These are phyloP conservation scores for Thinocorus orbignyianus DNA, from an alignment of 2,113 vertebrate species.

Conservation along the genomic window DNA sequence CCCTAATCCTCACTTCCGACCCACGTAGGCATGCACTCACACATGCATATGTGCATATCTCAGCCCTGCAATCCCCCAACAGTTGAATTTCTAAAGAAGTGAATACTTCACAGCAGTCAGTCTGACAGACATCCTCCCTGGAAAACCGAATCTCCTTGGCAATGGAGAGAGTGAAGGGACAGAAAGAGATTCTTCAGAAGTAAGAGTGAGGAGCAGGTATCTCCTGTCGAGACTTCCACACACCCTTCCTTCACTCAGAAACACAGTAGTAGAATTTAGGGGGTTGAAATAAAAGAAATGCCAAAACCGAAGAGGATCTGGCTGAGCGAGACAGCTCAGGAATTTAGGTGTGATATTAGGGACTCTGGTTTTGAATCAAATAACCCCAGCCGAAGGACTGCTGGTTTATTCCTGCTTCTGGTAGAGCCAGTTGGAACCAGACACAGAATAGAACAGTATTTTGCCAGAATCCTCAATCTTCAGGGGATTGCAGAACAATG, in stretches of 20 bases:
- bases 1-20: background rate
- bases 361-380: background rate
- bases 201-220: background rate
- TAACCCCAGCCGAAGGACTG: background rate
- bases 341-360: background rate
- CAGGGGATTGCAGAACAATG: background rate
- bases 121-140: background rate
- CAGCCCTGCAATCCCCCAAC: background rate
- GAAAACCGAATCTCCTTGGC: background rate
- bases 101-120: background rate
- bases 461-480: background rate
- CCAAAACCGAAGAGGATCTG: background rate
- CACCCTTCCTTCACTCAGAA: background rate
- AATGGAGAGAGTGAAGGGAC: background rate
- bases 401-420: background rate
- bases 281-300: background rate
- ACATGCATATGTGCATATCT: background rate
- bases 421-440: background rate
- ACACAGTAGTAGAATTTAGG: background rate
- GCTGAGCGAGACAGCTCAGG: background rate
- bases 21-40: background rate
- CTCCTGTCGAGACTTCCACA: background rate
- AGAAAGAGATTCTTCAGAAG: background rate
- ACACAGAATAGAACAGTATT: background rate
- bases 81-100: conserved; percentile 12